phyloP scores from a whole-genome alignment of 2,797 vertebrate species.

The Myiotriccus ornatus region DNA sequence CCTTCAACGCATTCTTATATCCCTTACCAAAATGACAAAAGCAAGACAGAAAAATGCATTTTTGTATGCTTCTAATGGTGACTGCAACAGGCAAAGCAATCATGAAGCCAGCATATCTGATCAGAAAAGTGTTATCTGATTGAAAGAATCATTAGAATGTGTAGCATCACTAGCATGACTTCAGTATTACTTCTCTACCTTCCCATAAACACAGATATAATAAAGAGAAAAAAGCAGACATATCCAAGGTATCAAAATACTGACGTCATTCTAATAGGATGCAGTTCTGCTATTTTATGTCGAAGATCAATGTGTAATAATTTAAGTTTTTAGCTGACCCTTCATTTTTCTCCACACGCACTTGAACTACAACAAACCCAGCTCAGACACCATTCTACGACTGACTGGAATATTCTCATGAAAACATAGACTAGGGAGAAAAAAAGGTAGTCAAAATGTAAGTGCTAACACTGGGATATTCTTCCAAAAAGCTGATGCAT shows the following conservation, averaged over 20 bases:
- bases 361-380: neutral
- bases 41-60: neutral
- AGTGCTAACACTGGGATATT: neutral
- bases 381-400: neutral
- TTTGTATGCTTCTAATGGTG: neutral
- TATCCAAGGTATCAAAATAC: neutral
- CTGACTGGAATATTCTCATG: neutral
- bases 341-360: neutral
- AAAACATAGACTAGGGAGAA: neutral
- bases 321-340: neutral
- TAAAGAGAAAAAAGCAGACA: neutral
- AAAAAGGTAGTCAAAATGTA: neutral
- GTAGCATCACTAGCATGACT: neutral
- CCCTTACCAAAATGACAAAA: neutral
- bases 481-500: neutral
- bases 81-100: neutral
- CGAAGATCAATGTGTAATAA: neutral
- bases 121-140: neutral
- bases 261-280: neutral
- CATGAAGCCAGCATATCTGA: neutral
- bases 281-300: neutral
- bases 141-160: neutral
- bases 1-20: neutral
- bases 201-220: neutral
- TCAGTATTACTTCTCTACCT: neutral